phyloP scores from a whole-genome alignment of 2,113 vertebrate genomes.

The Microcebus tavaratra region DNA sequence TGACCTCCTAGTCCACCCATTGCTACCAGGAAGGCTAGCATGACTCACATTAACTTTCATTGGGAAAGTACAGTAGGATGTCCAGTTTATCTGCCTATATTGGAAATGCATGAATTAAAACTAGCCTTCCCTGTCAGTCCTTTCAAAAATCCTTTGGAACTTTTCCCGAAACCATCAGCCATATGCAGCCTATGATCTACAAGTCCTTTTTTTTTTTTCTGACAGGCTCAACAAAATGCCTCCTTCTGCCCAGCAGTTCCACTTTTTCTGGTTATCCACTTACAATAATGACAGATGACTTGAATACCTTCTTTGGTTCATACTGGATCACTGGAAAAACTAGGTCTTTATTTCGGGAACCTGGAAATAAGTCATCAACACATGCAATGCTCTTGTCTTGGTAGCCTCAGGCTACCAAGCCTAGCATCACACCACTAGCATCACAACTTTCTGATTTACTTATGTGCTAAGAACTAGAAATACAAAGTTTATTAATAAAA shows the following conservation, averaged over 20 bases:
- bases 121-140: background rate
- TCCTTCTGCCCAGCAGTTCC: background rate
- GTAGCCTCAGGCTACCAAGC: background rate
- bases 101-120: background rate
- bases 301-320: background rate
- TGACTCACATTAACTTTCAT: background rate
- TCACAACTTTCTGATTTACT: background rate
- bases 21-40: background rate
- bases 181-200: background rate
- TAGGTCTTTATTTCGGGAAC: background rate
- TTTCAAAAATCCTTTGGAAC: background rate
- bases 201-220: background rate
- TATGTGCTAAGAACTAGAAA: background rate
- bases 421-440: background rate
- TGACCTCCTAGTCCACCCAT: background rate
- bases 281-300: background rate
- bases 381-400: background rate
- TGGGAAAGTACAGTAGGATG: background rate
- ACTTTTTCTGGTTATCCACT: background rate
- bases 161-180: background rate
- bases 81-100: background rate
- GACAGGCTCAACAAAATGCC: background rate
- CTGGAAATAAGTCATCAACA: background rate
- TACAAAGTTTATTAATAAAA: background rate
- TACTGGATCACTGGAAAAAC: background rate